Evolutionary conservation across 2,888 invertebrate species (phyloP), one percentile per base, ranked within the genome.

Genomic region (Oxyteleia sp.): DNA sequence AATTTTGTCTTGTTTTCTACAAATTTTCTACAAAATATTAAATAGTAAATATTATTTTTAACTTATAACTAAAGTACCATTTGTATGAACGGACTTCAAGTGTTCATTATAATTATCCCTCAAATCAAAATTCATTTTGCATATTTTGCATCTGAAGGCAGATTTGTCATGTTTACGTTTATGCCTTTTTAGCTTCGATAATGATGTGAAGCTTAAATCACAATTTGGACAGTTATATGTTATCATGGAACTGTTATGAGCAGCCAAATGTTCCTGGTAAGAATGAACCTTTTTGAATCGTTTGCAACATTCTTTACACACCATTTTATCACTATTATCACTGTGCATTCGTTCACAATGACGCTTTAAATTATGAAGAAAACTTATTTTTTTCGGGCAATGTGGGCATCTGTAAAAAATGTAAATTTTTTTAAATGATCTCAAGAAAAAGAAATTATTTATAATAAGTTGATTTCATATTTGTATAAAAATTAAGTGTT

Each of bases 221-320:
- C 96, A 96, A 16, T 94, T 90, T 3, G 94, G 92, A 89, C 96
- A 96, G 16, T 94, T 95, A 87, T 79, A 94, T 82, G 76, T 47
- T 49, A 85, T 4, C 3, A 76, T 86, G n/a, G 51, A 38, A 23
- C 94, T 94, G 38, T 94, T 94, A 86, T 96, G 96, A 15, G 89
- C 87, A 38, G 94, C 94, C 92, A 95, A 94, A 86, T 96, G 96
- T 7, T 94, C 93, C 47, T 93, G 94, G 53, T 95, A 90, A 84
- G 95, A 95, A 85, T 94, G 91, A 87, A 95, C 95, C 85, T 95
- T 95, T 57, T 92, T 94, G 82, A 95, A 96, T 20, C 92, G 91
- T 41, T 91, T 87, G 3, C 93, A 91, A 79, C 96, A 96, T 38
- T 94, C 90, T 0, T 90, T 87, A 84, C 95, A 95, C 26, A 91